Evolutionary conservation across 2,888 invertebrate genomes (phyloP), one percentile per base, ranked within the genome.

Genomic region (Meteorus colon): DNA sequence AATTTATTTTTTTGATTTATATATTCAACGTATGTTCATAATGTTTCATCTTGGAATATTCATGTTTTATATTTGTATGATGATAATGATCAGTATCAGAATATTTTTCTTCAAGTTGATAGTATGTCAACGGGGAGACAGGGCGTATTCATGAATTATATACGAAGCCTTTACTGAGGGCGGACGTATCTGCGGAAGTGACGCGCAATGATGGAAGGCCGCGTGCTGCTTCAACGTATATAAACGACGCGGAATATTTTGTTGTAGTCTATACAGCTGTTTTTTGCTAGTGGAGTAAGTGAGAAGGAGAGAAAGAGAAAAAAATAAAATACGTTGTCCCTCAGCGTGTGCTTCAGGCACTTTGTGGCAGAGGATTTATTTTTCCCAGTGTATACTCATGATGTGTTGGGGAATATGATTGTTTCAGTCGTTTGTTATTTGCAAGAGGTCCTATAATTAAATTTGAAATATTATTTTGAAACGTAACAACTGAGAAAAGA

Each of bases 161-260:
- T 73, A 65, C 48, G 51, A 65, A 19, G 37, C 19, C 65, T 31
- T 31, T n/a, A 3, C 34, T 51, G 34, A 55, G 51, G 55, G 70
- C 66, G 65, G 31, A 62, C 14, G 27, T 68, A 68, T 73, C 67
- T 76, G 73, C 75, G 79, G 79, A 79, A 77, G 72, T 79, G 78
- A 74, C 77, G 79, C 66, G 77, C 34, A 31, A 73, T 72, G 76
- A 69, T 71, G 74, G 78, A 76, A 79, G 78, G 73, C 76, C 75
- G 65, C 34, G 34, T 65, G 65, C 8, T 41, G 41, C 19, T 55
- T 8, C 5, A 65, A 37, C n/a, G 65, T 65, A 41, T 65, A 65
- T 65, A 41, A 65, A 65, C 37, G 37, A 65, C 34, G 65, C 16
- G n/a, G 41, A 65, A 65, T 65, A 65, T 65, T 65, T 65, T 41